Evolutionary conservation across 2,797 vertebrate species (phyloP), one percentile per base, ranked within the genome.

Genomic region (Sebastes wilsoni): DNA sequence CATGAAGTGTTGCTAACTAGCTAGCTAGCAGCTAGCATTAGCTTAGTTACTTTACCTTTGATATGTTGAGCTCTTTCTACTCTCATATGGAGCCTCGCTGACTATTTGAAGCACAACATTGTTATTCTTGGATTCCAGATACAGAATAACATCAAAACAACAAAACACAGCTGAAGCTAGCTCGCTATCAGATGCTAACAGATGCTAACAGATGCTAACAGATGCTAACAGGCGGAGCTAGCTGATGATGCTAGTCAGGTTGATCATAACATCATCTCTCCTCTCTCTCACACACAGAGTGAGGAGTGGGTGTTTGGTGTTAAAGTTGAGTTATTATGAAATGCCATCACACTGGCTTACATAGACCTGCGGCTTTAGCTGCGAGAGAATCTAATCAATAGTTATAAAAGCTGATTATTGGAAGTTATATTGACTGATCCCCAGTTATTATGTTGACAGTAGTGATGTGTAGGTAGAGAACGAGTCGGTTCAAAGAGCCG

Each of bases 21-120:
- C 28, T 28, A 28, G 28, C 28, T 74, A 83, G 69, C 62, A 34
- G 56, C 30, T 60, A 65, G 7, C 23, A 7, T 72, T 71, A 74
- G 75, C 80, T 64, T 20, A 5, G 25, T 58, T 62, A 83, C 86
- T 69, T 87, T 89, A 93, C 91, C 93, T 92, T 82, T 6, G 13
- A 25, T 12, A 9, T 71, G 70, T 61, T 16, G 52, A 13, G 8
- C 6, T 59, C 25, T 61, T 56, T 20, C 36, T 69, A 25, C 56
- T 38, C 34, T 36, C 10, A 62, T 1, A 7, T 11, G 14, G 2
- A 2, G 8, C 9, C 22, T 72, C 20, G 20, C 25, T 14, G 22
- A 2, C n/a, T 83, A 84, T 23, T 16, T 68, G 59, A 5, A 58
- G 22, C 27, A 20, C 25, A 1, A 1, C 30, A 6, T 72, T 6